phyloP scores from a whole-genome alignment of 2,797 vertebrate species.

The Dromococcyx pavoninus region DNA sequence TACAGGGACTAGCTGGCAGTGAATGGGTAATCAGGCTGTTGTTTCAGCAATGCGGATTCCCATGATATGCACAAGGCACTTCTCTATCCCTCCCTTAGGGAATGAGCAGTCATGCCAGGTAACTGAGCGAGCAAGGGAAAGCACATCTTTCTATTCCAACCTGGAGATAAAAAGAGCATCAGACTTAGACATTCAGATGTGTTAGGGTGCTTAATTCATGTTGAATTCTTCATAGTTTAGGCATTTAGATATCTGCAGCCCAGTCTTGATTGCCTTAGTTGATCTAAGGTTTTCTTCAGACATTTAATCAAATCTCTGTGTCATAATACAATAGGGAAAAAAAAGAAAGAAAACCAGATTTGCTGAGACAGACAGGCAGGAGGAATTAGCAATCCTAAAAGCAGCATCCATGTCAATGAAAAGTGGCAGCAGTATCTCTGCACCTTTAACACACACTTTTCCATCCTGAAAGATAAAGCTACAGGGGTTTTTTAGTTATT shows the following conservation, averaged over 20 bases:
- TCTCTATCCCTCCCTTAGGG: neutral
- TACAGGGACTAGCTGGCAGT: neutral
- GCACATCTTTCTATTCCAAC: neutral
- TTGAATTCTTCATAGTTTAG: neutral
- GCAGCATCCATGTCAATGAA: neutral
- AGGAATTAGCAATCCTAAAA: neutral
- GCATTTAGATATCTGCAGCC: neutral
- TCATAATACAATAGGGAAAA: neutral
- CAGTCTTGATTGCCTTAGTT: neutral
- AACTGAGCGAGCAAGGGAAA: neutral
- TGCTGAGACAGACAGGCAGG: neutral
- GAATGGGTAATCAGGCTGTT: accelerated
- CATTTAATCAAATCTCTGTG: neutral
- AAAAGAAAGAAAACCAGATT: neutral
- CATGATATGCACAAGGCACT: accelerated
- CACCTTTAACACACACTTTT: neutral
- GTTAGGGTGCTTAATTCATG: neutral
- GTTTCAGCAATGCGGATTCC: neutral
- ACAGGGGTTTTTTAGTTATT: neutral
- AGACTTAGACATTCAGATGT: neutral
- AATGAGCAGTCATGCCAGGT: neutral
- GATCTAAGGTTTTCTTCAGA: neutral
- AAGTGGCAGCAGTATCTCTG: neutral
- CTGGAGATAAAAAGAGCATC: neutral
- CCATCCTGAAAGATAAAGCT: neutral